Evolutionary conservation across 2,888 invertebrate species (phyloP).

Genomic region (Mimachlamys varia): DNA sequence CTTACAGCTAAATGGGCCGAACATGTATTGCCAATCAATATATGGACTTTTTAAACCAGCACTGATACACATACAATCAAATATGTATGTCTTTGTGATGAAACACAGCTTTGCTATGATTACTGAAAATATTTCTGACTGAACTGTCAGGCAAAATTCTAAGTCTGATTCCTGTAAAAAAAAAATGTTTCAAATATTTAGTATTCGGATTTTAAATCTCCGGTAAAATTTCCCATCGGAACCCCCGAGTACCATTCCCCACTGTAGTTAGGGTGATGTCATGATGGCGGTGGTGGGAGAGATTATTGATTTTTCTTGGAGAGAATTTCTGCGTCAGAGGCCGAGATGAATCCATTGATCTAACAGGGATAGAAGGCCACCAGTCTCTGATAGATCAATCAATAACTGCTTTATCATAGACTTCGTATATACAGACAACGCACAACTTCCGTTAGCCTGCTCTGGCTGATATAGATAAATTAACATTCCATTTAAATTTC

Average conservation of each 20-base stretch:
- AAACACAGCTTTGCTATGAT: neutral
- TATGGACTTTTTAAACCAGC: neutral
- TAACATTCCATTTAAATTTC: neutral
- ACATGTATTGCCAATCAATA: neutral
- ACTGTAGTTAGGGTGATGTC: constrained; percentile 28
- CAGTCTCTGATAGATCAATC: neutral
- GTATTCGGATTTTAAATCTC: neutral
- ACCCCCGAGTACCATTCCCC: constrained; percentile 3
- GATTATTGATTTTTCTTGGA: constrained; percentile 31
- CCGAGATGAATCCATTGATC: constrained; percentile 24
- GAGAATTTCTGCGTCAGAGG: constrained; percentile 10
- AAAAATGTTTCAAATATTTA: neutral
- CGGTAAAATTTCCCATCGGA: neutral
- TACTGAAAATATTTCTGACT: neutral
- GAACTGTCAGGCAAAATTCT: neutral
- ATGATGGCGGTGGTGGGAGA: constrained; percentile 2
- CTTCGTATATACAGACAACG: neutral
- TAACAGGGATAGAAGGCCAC: neutral
- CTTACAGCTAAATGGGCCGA: neutral
- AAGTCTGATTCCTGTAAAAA: neutral
- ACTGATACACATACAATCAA: neutral
- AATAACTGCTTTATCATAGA: neutral
- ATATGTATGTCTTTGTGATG: neutral
- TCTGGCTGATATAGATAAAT: neutral
- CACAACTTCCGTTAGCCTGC: neutral